Conservation (phyloP, 2,888 invertebrate species). For the Brenthis hecate region DNA sequence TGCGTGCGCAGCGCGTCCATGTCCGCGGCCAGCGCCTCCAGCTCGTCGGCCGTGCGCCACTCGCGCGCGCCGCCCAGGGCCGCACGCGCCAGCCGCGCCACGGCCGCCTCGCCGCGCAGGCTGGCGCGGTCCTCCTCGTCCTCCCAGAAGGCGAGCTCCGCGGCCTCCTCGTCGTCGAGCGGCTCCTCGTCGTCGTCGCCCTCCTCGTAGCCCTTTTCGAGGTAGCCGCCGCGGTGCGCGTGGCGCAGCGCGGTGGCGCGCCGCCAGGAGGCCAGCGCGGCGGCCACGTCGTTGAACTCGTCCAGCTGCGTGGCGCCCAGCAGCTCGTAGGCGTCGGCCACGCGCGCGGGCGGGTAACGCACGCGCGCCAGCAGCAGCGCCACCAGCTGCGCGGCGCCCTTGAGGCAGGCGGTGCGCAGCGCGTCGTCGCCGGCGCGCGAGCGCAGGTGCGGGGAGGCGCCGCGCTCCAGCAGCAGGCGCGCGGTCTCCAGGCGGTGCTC, state of each 20-base stretch:
- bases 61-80: constrained; percentile 87
- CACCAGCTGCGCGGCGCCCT: constrained; percentile 85
- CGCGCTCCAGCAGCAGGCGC: constrained; percentile 88
- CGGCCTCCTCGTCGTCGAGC: constrained; percentile 60
- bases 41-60: constrained; percentile 87
- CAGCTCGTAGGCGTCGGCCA: constrained; percentile 93
- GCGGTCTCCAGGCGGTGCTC: constrained; percentile 92
- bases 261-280: constrained; percentile 90
- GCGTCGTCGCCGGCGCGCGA: constrained; percentile 95
- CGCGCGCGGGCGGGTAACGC: constrained; percentile 84
- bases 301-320: constrained; percentile 93
- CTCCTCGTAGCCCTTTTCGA: constrained; percentile 42
- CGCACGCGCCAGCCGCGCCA: constrained; percentile 76
- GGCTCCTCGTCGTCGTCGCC: constrained; percentile 49
- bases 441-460: constrained; percentile 89
- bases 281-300: constrained; percentile 89
- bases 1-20: constrained; percentile 93
- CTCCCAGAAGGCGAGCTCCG: constrained; percentile 81
- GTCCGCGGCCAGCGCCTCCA: constrained; percentile 88
- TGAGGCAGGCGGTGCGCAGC: constrained; percentile 91
- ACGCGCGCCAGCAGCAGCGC: constrained; percentile 85
- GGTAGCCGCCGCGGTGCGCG: constrained; percentile 41
- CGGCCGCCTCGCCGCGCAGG: constrained; percentile 80
- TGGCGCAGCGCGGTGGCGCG: constrained; percentile 78
- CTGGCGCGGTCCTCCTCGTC: constrained; percentile 37